Conservation (phyloP, 2,113 vertebrate species). For the Nibea albiflora region DNA sequence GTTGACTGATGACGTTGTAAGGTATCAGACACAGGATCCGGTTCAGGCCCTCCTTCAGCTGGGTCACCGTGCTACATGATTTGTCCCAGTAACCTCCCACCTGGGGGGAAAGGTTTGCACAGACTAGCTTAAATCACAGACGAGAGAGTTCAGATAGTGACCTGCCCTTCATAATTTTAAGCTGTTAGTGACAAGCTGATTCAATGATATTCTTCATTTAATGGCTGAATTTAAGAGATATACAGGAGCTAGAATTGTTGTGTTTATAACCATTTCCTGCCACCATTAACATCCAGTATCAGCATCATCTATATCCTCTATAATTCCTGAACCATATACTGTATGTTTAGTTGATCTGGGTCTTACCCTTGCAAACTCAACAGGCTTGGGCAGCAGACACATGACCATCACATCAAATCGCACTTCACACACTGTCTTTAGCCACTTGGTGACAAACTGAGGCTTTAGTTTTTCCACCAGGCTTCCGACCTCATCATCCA, state of each 20-base stretch:
- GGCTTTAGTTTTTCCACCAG: conserved; percentile 99
- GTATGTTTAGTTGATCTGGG: neutral
- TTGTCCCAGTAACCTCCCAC: conserved; percentile 99
- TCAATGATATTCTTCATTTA: neutral
- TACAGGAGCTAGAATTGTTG: neutral
- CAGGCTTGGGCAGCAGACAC: conserved; percentile 98
- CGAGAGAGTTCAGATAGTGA: conserved; percentile 2
- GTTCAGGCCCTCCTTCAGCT: conserved; percentile 97
- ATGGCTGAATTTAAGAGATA: neutral
- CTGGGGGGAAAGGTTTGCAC: conserved; percentile 75
- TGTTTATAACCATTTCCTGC: neutral
- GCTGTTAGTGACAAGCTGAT: neutral
- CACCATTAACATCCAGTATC: neutral
- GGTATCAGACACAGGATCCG: conserved; percentile 97
- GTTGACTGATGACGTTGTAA: conserved; percentile 97
- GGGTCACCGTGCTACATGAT: conserved; percentile 95
- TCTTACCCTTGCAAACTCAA: conserved; percentile 96
- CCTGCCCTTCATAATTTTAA: neutral
- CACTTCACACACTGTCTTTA: conserved; percentile 98
- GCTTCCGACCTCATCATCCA: conserved; percentile 98
- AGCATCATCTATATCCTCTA: neutral
- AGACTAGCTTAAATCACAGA: neutral
- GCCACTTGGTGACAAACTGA: conserved; percentile 99
- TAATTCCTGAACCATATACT: neutral
- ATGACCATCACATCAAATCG: conserved; percentile 99